A percentile compares a stretch with the other conserved stretches of the same genome.
phyloP scores from a whole-genome alignment of 2,888 invertebrate species.

The Macrophya annulata region DNA sequence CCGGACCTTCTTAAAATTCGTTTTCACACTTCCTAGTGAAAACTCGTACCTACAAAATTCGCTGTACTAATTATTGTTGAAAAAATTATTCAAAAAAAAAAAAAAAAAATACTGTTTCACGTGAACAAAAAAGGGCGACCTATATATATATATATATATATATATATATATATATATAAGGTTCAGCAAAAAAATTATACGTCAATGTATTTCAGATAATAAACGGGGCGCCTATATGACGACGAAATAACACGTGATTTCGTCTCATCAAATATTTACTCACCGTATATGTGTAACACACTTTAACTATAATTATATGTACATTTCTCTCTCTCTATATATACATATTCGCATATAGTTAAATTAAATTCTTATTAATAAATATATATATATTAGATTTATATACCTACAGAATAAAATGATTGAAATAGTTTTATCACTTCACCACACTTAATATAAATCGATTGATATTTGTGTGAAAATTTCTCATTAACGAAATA shows the following conservation, averaged over 20 bases:
- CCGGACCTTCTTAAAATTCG: not conserved
- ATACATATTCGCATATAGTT: not conserved
- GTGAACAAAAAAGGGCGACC: too few species aligned
- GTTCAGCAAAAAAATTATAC: not conserved
- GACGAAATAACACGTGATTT: constrained; percentile 15
- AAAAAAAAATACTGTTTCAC: not conserved
- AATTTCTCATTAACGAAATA: too few species aligned
- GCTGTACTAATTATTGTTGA: not conserved
- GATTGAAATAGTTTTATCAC: too few species aligned
- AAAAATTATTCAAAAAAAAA: too few species aligned
- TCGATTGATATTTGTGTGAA: not conserved
- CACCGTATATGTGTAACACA: not conserved
- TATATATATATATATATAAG: too few species aligned
- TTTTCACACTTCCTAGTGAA: not conserved
- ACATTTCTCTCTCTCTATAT: not conserved
- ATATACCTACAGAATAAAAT: too few species aligned
- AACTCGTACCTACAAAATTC: not conserved
- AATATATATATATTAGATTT: too few species aligned
- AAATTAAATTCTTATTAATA: not conserved
- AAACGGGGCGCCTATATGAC: constrained; percentile 20
- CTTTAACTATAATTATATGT: not conserved
- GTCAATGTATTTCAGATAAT: constrained; percentile 7
- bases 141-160: too few species aligned
- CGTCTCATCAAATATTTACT: constrained; percentile 39
- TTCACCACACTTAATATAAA: not conserved